Percentiles rank a stretch among this genome's conserved stretches.
These are phyloP conservation scores for Calliopum simillimum DNA, from an alignment of 2,888 invertebrate genomes.

Conservation along the genomic window DNA sequence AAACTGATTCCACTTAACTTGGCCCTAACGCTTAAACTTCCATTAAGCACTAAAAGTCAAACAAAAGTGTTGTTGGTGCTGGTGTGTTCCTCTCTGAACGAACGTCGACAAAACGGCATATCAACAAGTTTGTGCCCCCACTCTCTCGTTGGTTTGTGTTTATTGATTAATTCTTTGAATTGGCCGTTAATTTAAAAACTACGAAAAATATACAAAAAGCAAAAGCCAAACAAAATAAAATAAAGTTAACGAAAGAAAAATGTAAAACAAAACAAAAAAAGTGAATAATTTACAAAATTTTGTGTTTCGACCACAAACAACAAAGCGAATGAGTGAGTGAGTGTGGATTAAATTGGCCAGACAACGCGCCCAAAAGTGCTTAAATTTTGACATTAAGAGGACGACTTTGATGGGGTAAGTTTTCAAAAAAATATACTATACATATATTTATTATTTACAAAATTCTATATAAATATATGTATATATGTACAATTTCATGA, in stretches of 20 bases:
- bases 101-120: neutral
- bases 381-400: neutral
- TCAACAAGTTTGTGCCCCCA: slow-evolving; percentile 22
- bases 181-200: slow-evolving; percentile 42
- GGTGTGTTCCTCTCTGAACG: neutral
- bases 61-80: slow-evolving; percentile 1
- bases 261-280: slow-evolving; percentile 18
- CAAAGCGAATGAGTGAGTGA: neutral
- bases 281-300: neutral
- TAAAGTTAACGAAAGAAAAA: neutral
- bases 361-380: neutral
- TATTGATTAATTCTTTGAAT: slow-evolving; percentile 36
- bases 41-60: neutral
- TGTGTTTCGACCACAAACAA: no score
- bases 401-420: neutral
- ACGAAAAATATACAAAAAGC: slow-evolving; percentile 1
- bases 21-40: no score
- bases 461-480: slow-evolving; percentile 6
- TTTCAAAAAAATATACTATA: neutral
- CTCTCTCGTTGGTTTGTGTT: slow-evolving; percentile 5
- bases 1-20: no score
- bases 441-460: neutral
- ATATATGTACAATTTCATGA: neutral
- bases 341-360: slow-evolving; percentile 18
- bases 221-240: slow-evolving; percentile 14